Percentiles rank a stretch among this genome's conserved stretches.
Evolutionary conservation across 2,113 vertebrate species (phyloP).

Genomic region (Natator depressus): DNA sequence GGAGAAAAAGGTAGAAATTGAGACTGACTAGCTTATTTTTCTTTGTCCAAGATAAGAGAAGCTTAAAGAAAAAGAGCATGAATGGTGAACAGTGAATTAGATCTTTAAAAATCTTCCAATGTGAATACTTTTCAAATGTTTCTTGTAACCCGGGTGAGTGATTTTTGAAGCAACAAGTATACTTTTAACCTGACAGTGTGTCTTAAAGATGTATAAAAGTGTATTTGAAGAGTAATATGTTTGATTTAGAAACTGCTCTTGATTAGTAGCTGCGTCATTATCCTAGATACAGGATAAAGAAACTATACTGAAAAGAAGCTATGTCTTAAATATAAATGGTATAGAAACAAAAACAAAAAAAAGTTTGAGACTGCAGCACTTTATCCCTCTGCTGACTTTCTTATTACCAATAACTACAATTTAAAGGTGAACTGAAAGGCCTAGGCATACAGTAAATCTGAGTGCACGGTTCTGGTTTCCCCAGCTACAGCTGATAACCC

Average conservation of each 20-base stretch:
- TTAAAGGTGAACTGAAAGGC: neutral
- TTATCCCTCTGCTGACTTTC: neutral
- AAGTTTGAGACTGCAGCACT: neutral
- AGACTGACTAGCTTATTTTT: neutral
- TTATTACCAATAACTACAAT: rapidly evolving
- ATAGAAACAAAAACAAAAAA: neutral
- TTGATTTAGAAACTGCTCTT: neutral
- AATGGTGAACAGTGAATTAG: neutral
- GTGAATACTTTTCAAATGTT: neutral
- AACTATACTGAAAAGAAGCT: neutral
- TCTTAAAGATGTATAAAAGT: neutral
- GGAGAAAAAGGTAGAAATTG: neutral
- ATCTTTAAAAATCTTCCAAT: neutral
- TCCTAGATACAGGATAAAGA: neutral
- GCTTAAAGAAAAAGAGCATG: neutral
- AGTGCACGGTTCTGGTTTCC: neutral
- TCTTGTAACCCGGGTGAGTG: neutral
- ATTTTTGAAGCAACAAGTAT: neutral
- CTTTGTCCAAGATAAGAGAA: neutral
- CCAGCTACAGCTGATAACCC: neutral
- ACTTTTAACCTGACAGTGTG: neutral
- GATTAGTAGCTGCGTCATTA: neutral
- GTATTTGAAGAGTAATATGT: neutral
- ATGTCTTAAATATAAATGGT: neutral
- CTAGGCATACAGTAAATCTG: neutral